Base-by-base conservation (phyloP, 1,140 invertebrate species). In the Tetramorium simillimum region DNA sequence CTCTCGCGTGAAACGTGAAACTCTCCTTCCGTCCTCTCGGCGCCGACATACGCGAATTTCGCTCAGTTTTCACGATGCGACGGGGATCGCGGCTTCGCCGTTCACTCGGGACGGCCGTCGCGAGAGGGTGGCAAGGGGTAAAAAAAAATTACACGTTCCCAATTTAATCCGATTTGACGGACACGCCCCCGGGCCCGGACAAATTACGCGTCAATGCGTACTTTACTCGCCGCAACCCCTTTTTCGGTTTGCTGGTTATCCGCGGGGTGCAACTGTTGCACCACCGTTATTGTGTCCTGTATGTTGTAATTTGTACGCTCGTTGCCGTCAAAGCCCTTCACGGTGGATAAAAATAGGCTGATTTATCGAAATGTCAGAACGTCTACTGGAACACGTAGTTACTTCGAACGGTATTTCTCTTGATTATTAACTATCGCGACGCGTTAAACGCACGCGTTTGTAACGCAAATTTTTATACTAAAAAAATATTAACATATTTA, bases 91-190 rank as follows among this genome's bases (percentile, higher is more conserved):
- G 89, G 88, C 88, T 87, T 87, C 73, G 87, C 87, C 33, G 33
- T 33, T 33, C 87, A 77, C 91, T 87, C 81, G 88, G 33, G 18
- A 37, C n/a, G 24, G 18, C 67, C 73, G 72, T 73, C 76, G 73
- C 88, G 87, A 88, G 91, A 70, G 82, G 67, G 69, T 62, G 63
- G 81, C 49, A 60, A 91, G 86, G 85, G 86, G 67, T 40, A 69
- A 69, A 88, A 81, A 81, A 63, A 80, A 94, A 94, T 94, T 94
- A 94, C 90, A 94, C 86, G 93, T 94, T 94, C 86, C 90, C 46
- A 69, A 88, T 93, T 94, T 93, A 94, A 93, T 93, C 87, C 76
- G 91, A 93, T 93, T 93, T 91, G 80, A 86, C 78, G 82, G 85
- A 33, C 73, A 75, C 69, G 63, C 76, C 85, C 67, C 33, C 62